Conservation (phyloP, 2,888 invertebrate genomes). For the Isoperla grammatica region DNA sequence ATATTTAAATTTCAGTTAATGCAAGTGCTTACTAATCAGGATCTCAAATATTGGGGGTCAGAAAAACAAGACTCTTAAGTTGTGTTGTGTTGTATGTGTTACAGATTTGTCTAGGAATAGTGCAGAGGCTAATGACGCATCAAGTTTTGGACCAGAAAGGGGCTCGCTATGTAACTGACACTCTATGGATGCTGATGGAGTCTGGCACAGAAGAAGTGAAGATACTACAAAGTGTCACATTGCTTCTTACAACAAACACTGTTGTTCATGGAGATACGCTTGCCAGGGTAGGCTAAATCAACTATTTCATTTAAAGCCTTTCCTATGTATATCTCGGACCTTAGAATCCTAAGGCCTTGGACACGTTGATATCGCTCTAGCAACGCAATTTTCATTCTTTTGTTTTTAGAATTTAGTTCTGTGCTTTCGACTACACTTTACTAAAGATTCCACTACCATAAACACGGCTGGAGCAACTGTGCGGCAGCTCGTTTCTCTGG, state of each 20-base stretch:
- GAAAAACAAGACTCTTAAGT: no score
- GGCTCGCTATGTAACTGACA: conserved; percentile 87
- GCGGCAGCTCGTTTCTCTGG: conserved; percentile 86
- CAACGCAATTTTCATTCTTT: conserved; percentile 22
- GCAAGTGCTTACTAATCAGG: no score
- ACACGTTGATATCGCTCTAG: neutral
- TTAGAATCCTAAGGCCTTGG: neutral
- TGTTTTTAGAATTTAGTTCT: conserved; percentile 76
- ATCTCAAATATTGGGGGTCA: no score
- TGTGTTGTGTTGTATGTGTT: no score
- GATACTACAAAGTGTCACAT: conserved; percentile 90
- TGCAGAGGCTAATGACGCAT: conserved; percentile 89
- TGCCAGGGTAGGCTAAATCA: conserved; percentile 66
- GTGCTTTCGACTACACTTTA: conserved; percentile 94
- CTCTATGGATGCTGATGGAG: conserved; percentile 91
- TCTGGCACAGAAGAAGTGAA: conserved; percentile 93
- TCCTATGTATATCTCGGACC: neutral
- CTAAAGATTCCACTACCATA: conserved; percentile 89
- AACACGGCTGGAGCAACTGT: conserved; percentile 98
- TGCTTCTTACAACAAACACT: conserved; percentile 91
- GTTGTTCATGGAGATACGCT: conserved; percentile 91
- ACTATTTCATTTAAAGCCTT: neutral
- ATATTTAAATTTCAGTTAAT: no score
- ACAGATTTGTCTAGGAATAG: conserved; percentile 85
- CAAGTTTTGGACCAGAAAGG: conserved; percentile 88